These are phyloP conservation scores for Siphamia tubifer DNA, from an alignment of 2,113 vertebrate genomes.

Conservation along the genomic window DNA sequence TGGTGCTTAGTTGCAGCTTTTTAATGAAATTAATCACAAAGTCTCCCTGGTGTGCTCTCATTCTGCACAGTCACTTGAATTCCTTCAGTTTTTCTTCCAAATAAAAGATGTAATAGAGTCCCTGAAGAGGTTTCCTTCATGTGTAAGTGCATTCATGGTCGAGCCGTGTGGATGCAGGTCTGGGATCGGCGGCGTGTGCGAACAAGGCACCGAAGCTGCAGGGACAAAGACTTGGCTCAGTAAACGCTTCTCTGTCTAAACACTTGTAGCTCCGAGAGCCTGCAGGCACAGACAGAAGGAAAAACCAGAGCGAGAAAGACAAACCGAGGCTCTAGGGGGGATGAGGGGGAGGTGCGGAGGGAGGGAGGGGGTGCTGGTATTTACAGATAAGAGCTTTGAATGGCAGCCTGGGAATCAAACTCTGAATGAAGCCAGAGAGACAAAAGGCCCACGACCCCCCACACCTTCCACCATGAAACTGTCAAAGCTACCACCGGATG, in stretches of 20 bases:
- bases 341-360: too few species aligned
- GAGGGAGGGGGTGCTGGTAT: slow-evolving; percentile 21
- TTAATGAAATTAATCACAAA: not conserved
- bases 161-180: not conserved
- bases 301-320: slow-evolving; percentile 9
- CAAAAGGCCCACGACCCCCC: slow-evolving; percentile 57
- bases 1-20: not conserved
- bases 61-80: not conserved
- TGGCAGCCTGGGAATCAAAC: slow-evolving; percentile 44
- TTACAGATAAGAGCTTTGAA: slow-evolving; percentile 45
- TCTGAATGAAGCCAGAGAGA: slow-evolving; percentile 53
- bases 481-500: slow-evolving; percentile 22
- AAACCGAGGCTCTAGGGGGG: not conserved
- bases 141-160: too few species aligned
- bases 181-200: slow-evolving; percentile 40
- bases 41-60: not conserved
- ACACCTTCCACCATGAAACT: slow-evolving; percentile 40
- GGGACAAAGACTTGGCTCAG: slow-evolving; percentile 37
- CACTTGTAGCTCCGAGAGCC: slow-evolving; percentile 55
- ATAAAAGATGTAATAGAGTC: not conserved
- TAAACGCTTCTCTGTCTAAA: slow-evolving; percentile 33
- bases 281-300: slow-evolving; percentile 38
- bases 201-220: slow-evolving; percentile 29
- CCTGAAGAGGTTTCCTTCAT: slow-evolving; percentile 1
- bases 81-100: not conserved